Percentiles rank a stretch among this genome's conserved stretches.
Evolutionary conservation across 2,113 vertebrate genomes (phyloP).

Genomic region (Phocoena phocoena): DNA sequence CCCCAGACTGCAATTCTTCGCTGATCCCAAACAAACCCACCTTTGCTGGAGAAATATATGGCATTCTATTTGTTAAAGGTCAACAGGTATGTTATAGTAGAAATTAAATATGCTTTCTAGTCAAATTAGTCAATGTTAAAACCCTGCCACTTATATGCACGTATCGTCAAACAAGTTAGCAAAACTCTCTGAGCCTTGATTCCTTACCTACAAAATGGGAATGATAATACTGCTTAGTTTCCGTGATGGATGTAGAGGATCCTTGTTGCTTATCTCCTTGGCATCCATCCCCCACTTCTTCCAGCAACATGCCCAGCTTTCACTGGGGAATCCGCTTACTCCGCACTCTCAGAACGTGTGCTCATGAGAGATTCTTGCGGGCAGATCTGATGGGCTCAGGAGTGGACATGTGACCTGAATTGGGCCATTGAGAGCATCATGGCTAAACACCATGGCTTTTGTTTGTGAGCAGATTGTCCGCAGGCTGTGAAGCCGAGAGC

Average conservation of each 20-base stretch:
- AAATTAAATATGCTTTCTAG: background rate
- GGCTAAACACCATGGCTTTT: background rate
- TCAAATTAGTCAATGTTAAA: background rate
- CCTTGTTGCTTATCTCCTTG: background rate
- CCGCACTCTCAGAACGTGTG: background rate
- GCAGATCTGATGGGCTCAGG: background rate
- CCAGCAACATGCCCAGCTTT: background rate
- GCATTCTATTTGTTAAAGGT: background rate
- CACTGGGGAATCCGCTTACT: background rate
- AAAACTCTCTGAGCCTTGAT: background rate
- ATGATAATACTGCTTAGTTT: background rate
- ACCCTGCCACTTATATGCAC: background rate
- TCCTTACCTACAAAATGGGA: background rate
- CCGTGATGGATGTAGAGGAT: background rate
- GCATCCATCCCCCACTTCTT: background rate
- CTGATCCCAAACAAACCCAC: background rate
- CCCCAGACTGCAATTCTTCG: background rate
- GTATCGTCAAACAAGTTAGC: background rate
- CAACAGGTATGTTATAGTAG: background rate
- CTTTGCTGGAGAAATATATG: background rate
- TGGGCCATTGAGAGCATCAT: background rate
- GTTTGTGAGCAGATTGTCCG: background rate
- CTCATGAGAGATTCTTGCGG: background rate
- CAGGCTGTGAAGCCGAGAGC: background rate
- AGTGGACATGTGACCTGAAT: background rate